phyloP scores from a whole-genome alignment of 2,113 vertebrate species.

The Dipodomys merriami region DNA sequence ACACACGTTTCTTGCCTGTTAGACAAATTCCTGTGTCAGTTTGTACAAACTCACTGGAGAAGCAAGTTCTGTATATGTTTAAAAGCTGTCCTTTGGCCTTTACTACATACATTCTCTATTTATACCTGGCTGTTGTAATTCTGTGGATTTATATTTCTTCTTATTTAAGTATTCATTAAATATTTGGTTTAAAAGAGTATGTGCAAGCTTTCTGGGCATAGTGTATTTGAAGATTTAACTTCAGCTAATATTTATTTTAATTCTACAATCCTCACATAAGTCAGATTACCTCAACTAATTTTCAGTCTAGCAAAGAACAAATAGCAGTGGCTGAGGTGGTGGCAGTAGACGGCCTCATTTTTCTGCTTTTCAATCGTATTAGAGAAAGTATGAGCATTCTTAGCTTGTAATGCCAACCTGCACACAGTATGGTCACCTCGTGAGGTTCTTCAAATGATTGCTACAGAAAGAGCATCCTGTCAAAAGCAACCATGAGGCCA shows the following conservation, averaged over 20 bases:
- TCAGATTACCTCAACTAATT: slow-evolving; percentile 16
- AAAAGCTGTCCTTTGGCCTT: slow-evolving; percentile 21
- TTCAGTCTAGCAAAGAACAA: slow-evolving; percentile 9
- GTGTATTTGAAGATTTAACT: slow-evolving; percentile 33
- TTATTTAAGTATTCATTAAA: slow-evolving; percentile 56
- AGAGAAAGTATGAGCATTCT: too few relatives aligned
- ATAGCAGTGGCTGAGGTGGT: background rate
- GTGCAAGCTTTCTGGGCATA: background rate
- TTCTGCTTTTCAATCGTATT: background rate
- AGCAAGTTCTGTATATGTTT: background rate
- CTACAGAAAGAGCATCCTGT: background rate
- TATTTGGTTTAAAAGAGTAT: slow-evolving; percentile 41
- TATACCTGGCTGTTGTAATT: slow-evolving; percentile 14
- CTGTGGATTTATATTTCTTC: background rate
- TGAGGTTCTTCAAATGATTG: background rate
- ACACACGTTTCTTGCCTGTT: background rate
- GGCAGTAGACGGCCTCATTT: background rate
- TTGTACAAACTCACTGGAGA: background rate
- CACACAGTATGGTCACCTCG: background rate
- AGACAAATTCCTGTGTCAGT: background rate
- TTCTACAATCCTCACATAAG: background rate
- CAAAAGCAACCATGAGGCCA: too few relatives aligned
- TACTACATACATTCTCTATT: background rate
- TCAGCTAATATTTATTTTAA: slow-evolving; percentile 37
- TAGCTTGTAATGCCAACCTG: background rate